These are phyloP conservation scores for Syrmaticus mikado DNA, from an alignment of 2,113 vertebrate species.

Conservation along the genomic window DNA sequence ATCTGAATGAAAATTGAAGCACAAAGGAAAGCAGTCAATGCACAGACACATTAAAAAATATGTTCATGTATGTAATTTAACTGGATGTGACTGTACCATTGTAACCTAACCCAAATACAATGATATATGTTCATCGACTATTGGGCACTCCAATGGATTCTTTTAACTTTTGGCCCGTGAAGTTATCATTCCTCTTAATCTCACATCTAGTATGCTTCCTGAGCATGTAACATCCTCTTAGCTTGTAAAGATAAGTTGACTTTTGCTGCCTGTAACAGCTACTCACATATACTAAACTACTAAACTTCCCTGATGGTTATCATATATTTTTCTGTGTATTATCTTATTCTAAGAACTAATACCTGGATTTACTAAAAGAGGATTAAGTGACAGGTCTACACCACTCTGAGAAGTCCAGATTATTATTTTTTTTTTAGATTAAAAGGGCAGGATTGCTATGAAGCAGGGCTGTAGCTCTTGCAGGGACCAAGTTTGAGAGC, in stretches of 20 bases:
- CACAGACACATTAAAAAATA: fast-evolving
- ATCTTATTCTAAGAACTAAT: neutral
- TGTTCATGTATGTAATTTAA: neutral
- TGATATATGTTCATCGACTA: neutral
- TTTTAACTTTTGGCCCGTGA: neutral
- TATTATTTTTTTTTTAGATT: neutral
- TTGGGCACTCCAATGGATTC: neutral
- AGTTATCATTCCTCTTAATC: neutral
- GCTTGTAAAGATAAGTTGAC: neutral
- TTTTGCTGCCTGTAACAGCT: neutral
- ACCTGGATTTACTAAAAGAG: neutral
- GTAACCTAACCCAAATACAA: neutral
- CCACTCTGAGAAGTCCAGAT: neutral
- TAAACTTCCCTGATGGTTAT: neutral
- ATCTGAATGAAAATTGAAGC: neutral
- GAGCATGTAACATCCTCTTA: neutral
- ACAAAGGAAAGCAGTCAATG: neutral
- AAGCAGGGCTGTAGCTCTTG: neutral
- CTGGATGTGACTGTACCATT: neutral
- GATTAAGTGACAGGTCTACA: neutral
- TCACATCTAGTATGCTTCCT: neutral
- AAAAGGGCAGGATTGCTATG: neutral
- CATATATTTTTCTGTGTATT: neutral
- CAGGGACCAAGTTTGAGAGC: neutral
- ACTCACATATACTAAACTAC: neutral